Evolutionary conservation across 2,797 vertebrate genomes (phyloP).

Genomic region (Melanotaenia nigrans): DNA sequence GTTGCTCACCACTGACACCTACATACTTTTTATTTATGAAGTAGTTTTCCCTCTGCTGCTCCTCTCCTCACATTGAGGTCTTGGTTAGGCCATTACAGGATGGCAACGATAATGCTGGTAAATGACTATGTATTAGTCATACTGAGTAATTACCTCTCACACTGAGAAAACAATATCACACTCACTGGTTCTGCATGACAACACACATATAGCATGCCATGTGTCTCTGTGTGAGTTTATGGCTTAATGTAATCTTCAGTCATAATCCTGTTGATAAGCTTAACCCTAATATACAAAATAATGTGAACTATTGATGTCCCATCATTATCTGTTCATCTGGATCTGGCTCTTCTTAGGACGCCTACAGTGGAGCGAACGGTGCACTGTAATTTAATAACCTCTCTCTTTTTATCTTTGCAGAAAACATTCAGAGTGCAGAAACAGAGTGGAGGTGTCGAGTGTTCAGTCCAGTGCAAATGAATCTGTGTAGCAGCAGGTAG

Average conservation of each 20-base stretch:
- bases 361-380: conserved; percentile 17
- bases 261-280: conserved; percentile 60
- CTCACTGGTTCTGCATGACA: conserved; percentile 66
- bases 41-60: conserved; percentile 39
- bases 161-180: conserved; percentile 71
- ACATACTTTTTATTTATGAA: conserved; percentile 24
- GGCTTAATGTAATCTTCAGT: conserved; percentile 35
- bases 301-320: conserved; percentile 22
- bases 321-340: conserved; percentile 20
- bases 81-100: conserved; percentile 63
- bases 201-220: conserved; percentile 42
- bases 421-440: conserved; percentile 35
- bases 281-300: conserved; percentile 27
- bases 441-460: conserved; percentile 37
- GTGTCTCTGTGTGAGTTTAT: conserved; percentile 21
- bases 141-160: conserved; percentile 75
- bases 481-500: conserved; percentile 53
- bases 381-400: conserved; percentile 47
- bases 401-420: conserved; percentile 22
- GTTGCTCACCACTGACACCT: conserved; percentile 5
- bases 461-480: conserved; percentile 53
- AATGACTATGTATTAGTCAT: conserved; percentile 74
- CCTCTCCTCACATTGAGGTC: conserved; percentile 42
- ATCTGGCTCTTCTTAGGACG: conserved; percentile 22
- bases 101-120: conserved; percentile 62